These are phyloP conservation scores for Dunckerocampus dactyliophorus DNA, from an alignment of 2,113 vertebrate genomes.

Conservation along the genomic window DNA sequence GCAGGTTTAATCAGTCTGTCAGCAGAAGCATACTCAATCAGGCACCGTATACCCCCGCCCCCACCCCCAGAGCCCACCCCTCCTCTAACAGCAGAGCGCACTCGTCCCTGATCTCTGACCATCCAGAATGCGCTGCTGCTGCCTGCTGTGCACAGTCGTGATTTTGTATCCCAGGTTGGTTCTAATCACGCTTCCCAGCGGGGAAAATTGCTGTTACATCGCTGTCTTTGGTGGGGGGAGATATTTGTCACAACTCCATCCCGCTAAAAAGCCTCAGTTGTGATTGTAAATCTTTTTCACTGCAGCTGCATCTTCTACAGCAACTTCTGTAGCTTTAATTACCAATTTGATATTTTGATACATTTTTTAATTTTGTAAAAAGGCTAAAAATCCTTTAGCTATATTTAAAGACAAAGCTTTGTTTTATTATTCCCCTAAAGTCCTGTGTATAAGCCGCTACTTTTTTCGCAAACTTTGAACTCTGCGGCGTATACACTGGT, in stretches of 20 bases:
- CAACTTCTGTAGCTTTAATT: background rate
- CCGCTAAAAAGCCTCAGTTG: background rate
- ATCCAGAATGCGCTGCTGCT: conserved; percentile 23
- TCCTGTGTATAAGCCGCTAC: no score
- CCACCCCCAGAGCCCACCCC: conserved; percentile 5
- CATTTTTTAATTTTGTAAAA: no score
- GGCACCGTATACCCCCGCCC: conserved; percentile 17
- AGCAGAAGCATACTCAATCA: conserved; percentile 60
- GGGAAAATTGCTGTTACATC: background rate
- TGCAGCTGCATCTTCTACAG: background rate
- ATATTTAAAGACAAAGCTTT: no score
- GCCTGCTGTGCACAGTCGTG: conserved; percentile 24
- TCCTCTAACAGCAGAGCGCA: conserved; percentile 18
- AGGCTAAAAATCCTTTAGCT: no score
- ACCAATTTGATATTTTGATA: no score
- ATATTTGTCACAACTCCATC: background rate
- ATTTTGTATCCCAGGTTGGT: conserved; percentile 3
- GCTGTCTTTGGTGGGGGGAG: no score
- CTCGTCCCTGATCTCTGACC: conserved; percentile 36
- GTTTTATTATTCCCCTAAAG: no score
- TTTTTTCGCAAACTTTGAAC: no score
- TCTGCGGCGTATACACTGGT: no score
- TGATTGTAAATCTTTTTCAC: background rate
- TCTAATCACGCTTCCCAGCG: conserved; percentile 15
- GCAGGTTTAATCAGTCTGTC: conserved; percentile 56